A percentile compares a stretch with the other conserved stretches of the same genome.
Conservation (phyloP, 2,113 vertebrate species). For the Misgurnus mizolepis region DNA sequence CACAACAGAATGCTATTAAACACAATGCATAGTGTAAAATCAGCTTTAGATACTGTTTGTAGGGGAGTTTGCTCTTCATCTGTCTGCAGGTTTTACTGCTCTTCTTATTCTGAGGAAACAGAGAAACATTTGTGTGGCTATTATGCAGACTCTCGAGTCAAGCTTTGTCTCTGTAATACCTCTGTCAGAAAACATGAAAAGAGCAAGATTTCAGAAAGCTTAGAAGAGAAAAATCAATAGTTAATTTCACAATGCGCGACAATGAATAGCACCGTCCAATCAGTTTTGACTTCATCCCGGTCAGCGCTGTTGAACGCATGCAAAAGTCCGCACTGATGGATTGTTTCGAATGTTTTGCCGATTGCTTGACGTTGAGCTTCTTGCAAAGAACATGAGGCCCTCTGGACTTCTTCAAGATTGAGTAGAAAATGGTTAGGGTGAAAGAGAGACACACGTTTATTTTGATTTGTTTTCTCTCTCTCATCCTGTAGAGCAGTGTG, state of each 20-base stretch:
- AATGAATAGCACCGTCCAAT: constrained; percentile 22
- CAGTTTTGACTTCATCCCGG: constrained; percentile 34
- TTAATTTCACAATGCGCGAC: constrained; percentile 50
- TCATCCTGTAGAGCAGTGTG: no score
- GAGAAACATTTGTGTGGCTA: constrained; percentile 36
- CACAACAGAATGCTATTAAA: no score
- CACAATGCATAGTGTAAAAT: no score
- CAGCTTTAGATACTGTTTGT: no score
- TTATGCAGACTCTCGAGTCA: constrained; percentile 29
- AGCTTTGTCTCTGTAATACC: constrained; percentile 39
- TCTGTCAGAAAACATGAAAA: constrained; percentile 24
- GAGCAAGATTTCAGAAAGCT: constrained; percentile 42
- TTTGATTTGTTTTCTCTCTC: no score
- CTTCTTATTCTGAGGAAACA: not conserved
- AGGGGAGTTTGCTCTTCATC: not conserved
- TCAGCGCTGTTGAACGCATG: constrained; percentile 55
- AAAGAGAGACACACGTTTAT: no score
- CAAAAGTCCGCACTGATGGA: constrained; percentile 52
- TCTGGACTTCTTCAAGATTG: constrained; percentile 43
- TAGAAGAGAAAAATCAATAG: constrained; percentile 58
- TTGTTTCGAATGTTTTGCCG: constrained; percentile 41
- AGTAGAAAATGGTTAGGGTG: constrained; percentile 29
- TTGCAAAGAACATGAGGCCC: constrained; percentile 35
- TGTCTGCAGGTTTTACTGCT: not conserved
- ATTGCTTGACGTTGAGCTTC: constrained; percentile 45